Evolutionary conservation across 2,113 vertebrate genomes (phyloP).

Genomic region (Cervus canadensis): DNA sequence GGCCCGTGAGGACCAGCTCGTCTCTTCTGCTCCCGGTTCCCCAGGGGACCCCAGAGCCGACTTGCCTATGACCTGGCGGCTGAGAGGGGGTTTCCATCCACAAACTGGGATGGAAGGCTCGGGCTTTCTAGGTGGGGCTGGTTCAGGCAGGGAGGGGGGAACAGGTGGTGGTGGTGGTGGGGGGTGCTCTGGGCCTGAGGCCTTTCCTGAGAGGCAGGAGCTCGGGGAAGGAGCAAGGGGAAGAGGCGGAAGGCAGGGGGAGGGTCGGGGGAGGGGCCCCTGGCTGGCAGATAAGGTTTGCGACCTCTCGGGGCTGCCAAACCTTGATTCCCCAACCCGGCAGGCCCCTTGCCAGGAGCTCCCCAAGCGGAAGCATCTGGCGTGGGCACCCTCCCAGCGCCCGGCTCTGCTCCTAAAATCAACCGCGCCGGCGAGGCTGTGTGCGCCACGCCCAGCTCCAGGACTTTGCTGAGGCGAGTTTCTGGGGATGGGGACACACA

Average conservation of each 20-base stretch:
- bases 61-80: neutral
- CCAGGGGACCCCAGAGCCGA: neutral
- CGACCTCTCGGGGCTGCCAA: neutral
- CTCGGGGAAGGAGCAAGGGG: too few relatives aligned
- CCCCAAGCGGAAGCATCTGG: neutral
- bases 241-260: neutral
- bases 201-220: neutral
- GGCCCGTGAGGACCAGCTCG: neutral
- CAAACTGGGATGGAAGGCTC: neutral
- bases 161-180: rapidly evolving
- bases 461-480: neutral
- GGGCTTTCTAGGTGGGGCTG: neutral
- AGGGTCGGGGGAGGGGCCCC: too few relatives aligned
- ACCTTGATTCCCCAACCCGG: neutral
- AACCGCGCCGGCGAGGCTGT: neutral
- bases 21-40: neutral
- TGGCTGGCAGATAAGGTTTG: too few relatives aligned
- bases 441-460: neutral
- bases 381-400: neutral
- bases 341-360: neutral
- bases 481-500: neutral
- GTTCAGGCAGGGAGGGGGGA: neutral
- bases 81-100: neutral
- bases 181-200: neutral
- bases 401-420: neutral